Evolutionary conservation across 2,113 vertebrate species (phyloP).

Genomic region (Lepus americanus): DNA sequence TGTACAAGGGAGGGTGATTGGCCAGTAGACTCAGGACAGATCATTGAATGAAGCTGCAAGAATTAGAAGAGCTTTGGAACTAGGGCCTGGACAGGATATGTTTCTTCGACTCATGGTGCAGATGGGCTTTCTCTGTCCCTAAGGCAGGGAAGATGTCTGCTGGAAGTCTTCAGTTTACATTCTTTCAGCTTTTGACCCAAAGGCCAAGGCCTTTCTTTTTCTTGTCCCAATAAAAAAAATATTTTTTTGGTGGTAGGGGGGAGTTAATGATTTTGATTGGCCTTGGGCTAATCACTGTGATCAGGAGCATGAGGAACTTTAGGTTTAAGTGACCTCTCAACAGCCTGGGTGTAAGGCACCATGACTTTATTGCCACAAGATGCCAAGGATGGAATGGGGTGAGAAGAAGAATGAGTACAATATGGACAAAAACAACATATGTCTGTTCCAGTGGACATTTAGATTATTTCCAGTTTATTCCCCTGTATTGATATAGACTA

Average conservation of each 20-base stretch:
- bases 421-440: neutral
- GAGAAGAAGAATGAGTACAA: neutral
- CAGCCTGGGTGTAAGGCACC: neutral
- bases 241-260: too few species aligned
- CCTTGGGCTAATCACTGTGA: neutral
- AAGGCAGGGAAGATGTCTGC: neutral
- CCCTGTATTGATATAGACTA: neutral
- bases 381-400: neutral
- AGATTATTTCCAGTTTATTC: conserved; percentile 6
- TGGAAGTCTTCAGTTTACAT: neutral
- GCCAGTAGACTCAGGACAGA: neutral
- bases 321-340: neutral
- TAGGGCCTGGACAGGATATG: neutral
- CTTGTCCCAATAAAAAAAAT: neutral
- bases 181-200: neutral
- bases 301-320: neutral
- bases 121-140: neutral
- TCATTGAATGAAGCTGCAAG: neutral
- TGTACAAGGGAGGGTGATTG: neutral
- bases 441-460: neutral
- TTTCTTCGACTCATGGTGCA: neutral
- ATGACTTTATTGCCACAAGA: neutral
- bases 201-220: neutral
- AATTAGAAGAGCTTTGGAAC: neutral
- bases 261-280: conserved; percentile 7